Percentiles rank a stretch among this genome's conserved stretches.
phyloP scores from a whole-genome alignment of 2,888 invertebrate species.

The Gymnosoma rotundatum region DNA sequence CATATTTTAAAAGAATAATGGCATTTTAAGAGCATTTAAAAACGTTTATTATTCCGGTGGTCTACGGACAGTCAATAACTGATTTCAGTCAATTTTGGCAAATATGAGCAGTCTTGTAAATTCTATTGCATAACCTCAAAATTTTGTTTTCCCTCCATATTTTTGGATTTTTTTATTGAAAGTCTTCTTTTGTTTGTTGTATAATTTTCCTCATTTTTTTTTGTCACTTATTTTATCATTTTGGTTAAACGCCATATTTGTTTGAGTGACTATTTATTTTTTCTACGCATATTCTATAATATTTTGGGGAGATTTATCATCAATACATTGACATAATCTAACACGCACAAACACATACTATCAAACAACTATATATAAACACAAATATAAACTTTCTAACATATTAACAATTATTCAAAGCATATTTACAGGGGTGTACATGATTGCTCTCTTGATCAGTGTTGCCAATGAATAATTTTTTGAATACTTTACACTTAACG shows the following conservation, averaged over 20 bases:
- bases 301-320: slow-evolving; percentile 37
- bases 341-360: slow-evolving; percentile 19
- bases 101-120: too few species aligned
- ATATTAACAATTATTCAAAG: slow-evolving; percentile 25
- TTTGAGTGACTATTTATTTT: slow-evolving; percentile 22
- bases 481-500: too few species aligned
- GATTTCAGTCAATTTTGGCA: too few species aligned
- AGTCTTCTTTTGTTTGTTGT: neutral
- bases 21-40: too few species aligned
- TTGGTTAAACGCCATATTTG: slow-evolving; percentile 64
- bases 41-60: too few species aligned
- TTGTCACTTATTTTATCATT: slow-evolving; percentile 26
- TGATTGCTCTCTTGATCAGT: too few species aligned
- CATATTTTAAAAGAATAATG: too few species aligned
- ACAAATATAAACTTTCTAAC: neutral
- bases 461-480: too few species aligned
- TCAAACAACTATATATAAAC: neutral
- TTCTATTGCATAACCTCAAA: too few species aligned
- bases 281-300: slow-evolving; percentile 64
- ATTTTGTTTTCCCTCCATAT: too few species aligned
- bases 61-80: too few species aligned
- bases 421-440: slow-evolving; percentile 43
- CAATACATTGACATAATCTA: slow-evolving; percentile 45
- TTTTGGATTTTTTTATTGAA: neutral
- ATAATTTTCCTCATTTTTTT: neutral